Conservation (phyloP, 2,888 invertebrate species). For the Drosophila kuntzei region DNA sequence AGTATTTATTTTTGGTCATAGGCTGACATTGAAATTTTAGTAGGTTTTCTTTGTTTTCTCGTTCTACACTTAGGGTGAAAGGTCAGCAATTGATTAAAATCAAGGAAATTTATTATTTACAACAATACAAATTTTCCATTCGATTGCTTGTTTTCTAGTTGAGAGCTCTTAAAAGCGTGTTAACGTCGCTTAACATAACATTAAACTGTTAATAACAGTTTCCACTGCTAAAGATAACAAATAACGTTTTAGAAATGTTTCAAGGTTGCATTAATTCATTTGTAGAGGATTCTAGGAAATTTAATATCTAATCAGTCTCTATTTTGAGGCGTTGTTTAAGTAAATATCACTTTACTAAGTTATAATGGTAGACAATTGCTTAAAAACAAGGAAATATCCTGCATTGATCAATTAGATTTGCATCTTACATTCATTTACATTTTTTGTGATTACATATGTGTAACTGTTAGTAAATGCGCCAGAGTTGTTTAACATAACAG, state of each 20-base stretch:
- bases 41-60: slow-evolving; percentile 13
- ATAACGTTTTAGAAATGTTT: background rate
- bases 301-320: background rate
- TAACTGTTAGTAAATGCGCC: background rate
- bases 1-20: slow-evolving; percentile 4
- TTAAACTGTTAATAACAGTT: background rate
- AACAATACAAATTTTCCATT: slow-evolving; percentile 1
- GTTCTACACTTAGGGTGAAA: background rate
- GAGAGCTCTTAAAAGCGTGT: background rate
- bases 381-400: background rate
- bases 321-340: background rate
- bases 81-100: slow-evolving; percentile 1
- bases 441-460: background rate
- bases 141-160: background rate
- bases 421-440: background rate
- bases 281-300: background rate
- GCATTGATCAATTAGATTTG: background rate
- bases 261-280: background rate
- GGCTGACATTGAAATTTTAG: slow-evolving; percentile 45
- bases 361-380: background rate
- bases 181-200: background rate
- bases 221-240: background rate
- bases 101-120: background rate
- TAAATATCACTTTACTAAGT: background rate
- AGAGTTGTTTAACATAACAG: background rate